A percentile compares a stretch with the other conserved stretches of the same genome.
Evolutionary conservation across 2,888 invertebrate genomes (phyloP).

Genomic region (Drosophila pseudotakahashii): DNA sequence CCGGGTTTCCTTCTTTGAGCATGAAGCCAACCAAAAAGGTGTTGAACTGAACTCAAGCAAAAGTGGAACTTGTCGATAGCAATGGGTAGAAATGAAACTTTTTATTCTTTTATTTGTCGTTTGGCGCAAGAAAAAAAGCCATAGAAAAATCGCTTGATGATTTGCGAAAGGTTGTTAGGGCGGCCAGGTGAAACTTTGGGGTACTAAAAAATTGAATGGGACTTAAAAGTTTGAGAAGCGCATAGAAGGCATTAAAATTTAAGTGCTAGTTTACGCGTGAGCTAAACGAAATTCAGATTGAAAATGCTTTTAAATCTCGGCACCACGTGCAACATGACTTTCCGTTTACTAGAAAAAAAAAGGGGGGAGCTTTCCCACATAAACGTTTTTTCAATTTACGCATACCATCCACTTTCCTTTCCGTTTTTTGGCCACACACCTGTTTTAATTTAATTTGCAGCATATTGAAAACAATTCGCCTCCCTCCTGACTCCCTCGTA

Average conservation of each 20-base stretch:
- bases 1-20: slow-evolving; percentile 11
- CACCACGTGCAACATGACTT: slow-evolving; percentile 19
- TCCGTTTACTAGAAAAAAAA: slow-evolving; percentile 26
- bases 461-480: slow-evolving; percentile 50
- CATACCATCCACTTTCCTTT: background rate
- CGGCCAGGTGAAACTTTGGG: slow-evolving; percentile 26
- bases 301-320: slow-evolving; percentile 34
- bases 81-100: slow-evolving; percentile 22
- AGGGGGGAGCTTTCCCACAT: background rate
- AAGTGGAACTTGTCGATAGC: slow-evolving; percentile 45
- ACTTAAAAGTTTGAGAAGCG: slow-evolving; percentile 25
- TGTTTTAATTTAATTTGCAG: slow-evolving; percentile 64
- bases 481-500: slow-evolving; percentile 4
- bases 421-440: slow-evolving; percentile 36
- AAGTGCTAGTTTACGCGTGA: slow-evolving; percentile 7
- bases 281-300: slow-evolving; percentile 1
- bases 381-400: slow-evolving; percentile 38
- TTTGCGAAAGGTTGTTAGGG: slow-evolving; percentile 26
- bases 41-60: slow-evolving; percentile 42
- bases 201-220: slow-evolving; percentile 29
- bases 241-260: slow-evolving; percentile 35
- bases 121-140: slow-evolving; percentile 12
- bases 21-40: slow-evolving; percentile 33
- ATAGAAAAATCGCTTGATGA: slow-evolving; percentile 35
- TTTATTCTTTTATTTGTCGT: slow-evolving; percentile 19